Conservation (phyloP, 2,113 vertebrate species). For the Ivindomyrus marchei region DNA sequence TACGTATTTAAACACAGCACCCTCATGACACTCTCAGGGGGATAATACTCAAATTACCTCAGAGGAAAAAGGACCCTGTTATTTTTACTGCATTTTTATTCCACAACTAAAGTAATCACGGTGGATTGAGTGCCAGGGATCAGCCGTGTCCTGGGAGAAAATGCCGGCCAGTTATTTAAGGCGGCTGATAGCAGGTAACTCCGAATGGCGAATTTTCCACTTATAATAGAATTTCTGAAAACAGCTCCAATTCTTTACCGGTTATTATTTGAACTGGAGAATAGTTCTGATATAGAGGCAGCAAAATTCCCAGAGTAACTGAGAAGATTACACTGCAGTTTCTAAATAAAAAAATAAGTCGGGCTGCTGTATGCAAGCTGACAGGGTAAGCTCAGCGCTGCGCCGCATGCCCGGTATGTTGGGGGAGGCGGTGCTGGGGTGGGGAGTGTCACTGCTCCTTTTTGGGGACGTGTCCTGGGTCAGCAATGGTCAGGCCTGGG, state of each 20-base stretch:
- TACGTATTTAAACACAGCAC: background rate
- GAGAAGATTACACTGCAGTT: background rate
- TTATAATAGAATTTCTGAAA: background rate
- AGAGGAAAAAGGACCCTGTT: background rate
- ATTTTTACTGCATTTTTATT: slow-evolving; percentile 1
- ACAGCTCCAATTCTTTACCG: background rate
- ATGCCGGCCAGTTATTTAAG: background rate
- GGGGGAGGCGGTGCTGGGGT: background rate
- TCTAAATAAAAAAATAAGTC: background rate
- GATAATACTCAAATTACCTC: background rate
- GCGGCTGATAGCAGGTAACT: background rate
- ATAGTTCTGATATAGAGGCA: background rate
- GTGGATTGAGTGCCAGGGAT: background rate
- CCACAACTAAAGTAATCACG: background rate
- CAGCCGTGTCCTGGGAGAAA: background rate
- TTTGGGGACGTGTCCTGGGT: background rate
- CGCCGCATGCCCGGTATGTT: background rate
- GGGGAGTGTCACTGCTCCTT: background rate
- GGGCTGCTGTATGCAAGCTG: background rate
- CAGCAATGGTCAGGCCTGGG: background rate
- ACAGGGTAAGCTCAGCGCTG: background rate
- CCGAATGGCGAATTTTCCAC: background rate
- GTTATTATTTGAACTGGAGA: background rate
- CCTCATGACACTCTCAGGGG: background rate
- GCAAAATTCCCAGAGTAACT: background rate